Percentiles rank a stretch among this genome's conserved stretches.
phyloP scores from a whole-genome alignment of 1,140 invertebrate genomes.

The Marisa cornuarietis region DNA sequence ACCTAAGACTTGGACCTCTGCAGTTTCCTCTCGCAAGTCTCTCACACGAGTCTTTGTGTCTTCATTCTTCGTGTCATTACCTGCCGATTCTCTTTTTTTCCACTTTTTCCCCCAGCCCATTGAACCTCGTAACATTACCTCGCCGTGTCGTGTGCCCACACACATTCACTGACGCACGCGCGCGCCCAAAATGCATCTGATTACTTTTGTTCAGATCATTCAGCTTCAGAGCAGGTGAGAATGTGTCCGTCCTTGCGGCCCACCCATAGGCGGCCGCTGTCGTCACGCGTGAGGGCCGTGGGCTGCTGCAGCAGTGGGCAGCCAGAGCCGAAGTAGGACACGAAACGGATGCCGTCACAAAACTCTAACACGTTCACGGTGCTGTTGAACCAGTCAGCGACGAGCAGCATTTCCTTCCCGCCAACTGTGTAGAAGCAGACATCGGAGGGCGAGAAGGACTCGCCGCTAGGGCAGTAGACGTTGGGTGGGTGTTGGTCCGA shows the following conservation, averaged over 20 bases:
- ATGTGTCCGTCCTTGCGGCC: constrained; percentile 8
- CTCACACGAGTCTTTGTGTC: too few relatives aligned
- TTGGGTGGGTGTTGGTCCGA: background rate
- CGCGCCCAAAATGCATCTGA: too few relatives aligned
- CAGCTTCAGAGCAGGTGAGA: background rate
- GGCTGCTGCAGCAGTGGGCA: constrained; percentile 2
- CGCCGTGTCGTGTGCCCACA: too few relatives aligned
- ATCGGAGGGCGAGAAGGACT: constrained; percentile 4
- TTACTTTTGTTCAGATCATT: background rate
- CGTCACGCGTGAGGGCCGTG: background rate
- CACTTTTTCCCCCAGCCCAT: too few relatives aligned
- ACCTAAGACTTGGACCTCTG: too few relatives aligned
- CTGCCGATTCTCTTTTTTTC: fast-evolving
- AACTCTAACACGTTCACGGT: constrained; percentile 2
- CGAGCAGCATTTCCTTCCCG: constrained; percentile 10
- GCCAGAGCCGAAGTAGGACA: background rate
- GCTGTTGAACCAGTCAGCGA: constrained; percentile 17
- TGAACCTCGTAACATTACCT: too few relatives aligned
- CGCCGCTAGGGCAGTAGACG: background rate
- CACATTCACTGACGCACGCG: too few relatives aligned
- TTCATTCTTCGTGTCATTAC: too few relatives aligned
- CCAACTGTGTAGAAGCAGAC: constrained; percentile 14
- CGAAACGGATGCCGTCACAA: background rate
- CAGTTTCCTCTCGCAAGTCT: too few relatives aligned
- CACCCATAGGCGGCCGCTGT: background rate